These are phyloP conservation scores for Yponomeuta malinellus DNA, from an alignment of 2,888 invertebrate genomes.

Conservation along the genomic window DNA sequence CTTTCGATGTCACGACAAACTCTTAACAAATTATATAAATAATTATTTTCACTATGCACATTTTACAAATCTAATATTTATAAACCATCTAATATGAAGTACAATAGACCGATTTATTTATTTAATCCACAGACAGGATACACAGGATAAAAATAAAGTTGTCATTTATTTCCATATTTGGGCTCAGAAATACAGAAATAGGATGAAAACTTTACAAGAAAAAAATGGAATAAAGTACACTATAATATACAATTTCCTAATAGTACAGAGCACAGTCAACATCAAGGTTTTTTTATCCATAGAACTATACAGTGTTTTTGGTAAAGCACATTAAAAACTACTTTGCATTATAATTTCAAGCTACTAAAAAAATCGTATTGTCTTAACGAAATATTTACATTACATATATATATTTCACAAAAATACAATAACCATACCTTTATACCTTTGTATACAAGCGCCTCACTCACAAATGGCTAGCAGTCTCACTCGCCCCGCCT, in stretches of 20 bases:
- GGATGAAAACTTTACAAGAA: constrained; percentile 18
- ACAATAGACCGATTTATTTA: not conserved
- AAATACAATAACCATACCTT: not conserved
- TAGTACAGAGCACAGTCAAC: not conserved
- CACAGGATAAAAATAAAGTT: not conserved
- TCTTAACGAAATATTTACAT: not conserved
- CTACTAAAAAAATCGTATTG: not conserved
- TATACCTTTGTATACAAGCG: not conserved
- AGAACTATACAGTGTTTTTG: not conserved
- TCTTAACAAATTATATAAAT: too few species aligned
- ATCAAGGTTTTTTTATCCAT: not conserved
- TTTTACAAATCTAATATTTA: too few species aligned
- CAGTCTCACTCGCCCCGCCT: not conserved
- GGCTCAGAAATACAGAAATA: constrained; percentile 34
- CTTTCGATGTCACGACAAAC: not conserved
- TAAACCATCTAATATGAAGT: too few species aligned
- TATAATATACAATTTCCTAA: constrained; percentile 16
- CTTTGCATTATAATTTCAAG: not conserved
- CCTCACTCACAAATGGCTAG: not conserved
- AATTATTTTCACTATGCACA: too few species aligned
- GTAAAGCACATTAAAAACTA: not conserved
- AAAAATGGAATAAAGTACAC: constrained; percentile 15
- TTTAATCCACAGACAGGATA: not conserved
- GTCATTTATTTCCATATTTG: constrained; percentile 30
- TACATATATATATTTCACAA: not conserved